Percentiles rank a stretch among this genome's conserved stretches.
These are phyloP conservation scores for Ophonus ardosiacus DNA, from an alignment of 2,888 invertebrate genomes.

Conservation along the genomic window DNA sequence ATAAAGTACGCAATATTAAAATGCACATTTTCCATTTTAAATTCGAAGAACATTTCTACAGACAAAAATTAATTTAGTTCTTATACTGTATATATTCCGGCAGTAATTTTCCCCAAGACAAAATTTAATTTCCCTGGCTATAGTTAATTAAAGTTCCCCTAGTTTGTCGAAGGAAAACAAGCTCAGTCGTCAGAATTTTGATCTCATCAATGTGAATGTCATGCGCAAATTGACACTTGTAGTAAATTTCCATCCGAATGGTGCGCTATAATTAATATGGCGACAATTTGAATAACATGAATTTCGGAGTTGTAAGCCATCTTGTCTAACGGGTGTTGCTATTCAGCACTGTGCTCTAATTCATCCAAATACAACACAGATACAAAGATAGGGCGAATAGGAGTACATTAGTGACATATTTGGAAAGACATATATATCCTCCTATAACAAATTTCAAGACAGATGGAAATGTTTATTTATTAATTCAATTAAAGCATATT, in stretches of 20 bases:
- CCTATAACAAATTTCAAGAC: too few species aligned
- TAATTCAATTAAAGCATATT: too few species aligned
- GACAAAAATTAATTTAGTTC: background rate
- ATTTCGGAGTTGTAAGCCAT: slow-evolving; percentile 10
- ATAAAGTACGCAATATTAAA: too few species aligned
- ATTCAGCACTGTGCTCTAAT: background rate
- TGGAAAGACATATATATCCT: background rate
- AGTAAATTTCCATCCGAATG: slow-evolving; percentile 49
- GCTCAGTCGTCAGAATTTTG: slow-evolving; percentile 29
- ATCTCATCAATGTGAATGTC: slow-evolving; percentile 46
- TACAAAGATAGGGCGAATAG: background rate
- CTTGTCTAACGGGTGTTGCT: background rate
- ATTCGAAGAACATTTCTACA: too few species aligned
- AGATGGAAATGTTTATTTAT: too few species aligned
- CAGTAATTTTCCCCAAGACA: background rate
- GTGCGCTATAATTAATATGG: slow-evolving; percentile 35
- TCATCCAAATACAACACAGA: background rate
- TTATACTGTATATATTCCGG: background rate
- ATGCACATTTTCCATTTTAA: too few species aligned
- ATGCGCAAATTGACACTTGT: slow-evolving; percentile 50
- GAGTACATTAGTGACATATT: background rate
- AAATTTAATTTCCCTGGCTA: background rate
- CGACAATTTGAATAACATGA: slow-evolving; percentile 56
- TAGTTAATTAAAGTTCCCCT: slow-evolving; percentile 24
- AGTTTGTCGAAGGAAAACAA: slow-evolving; percentile 1